phyloP scores from a whole-genome alignment of 2,113 vertebrate species.

The Circaetus gallicus region DNA sequence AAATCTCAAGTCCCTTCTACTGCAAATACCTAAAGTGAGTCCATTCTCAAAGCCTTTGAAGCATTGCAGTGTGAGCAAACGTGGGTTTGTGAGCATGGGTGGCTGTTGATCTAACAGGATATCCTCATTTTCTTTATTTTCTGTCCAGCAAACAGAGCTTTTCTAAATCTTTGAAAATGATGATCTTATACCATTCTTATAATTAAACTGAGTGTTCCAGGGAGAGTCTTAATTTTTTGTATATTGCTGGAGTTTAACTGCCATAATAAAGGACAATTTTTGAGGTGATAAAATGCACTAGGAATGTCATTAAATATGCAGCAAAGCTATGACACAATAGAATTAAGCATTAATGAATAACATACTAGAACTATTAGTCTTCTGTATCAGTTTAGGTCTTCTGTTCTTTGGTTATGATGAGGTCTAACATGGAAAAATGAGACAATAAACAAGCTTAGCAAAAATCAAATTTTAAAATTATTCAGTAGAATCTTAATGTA shows the following conservation, averaged over 20 bases:
- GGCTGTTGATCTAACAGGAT: background rate
- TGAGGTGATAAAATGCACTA: slow-evolving; percentile 27
- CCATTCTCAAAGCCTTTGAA: accelerated
- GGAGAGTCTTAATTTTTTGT: slow-evolving; percentile 37
- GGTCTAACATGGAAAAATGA: background rate
- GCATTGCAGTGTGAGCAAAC: background rate
- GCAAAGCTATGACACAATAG: background rate
- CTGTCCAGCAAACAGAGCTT: background rate
- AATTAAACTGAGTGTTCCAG: slow-evolving; percentile 6
- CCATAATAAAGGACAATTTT: slow-evolving; percentile 53
- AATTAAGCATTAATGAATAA: slow-evolving; percentile 43
- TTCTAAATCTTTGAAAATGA: background rate
- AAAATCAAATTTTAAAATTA: background rate
- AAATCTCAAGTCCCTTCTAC: background rate
- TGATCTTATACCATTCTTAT: background rate
- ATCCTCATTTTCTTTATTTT: background rate
- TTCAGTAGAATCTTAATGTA: background rate
- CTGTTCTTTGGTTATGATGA: background rate
- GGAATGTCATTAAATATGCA: slow-evolving; percentile 23
- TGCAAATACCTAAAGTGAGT: background rate
- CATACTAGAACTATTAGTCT: background rate
- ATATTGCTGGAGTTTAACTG: slow-evolving; percentile 29
- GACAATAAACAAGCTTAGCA: background rate
- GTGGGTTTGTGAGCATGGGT: background rate
- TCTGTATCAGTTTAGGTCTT: slow-evolving; percentile 43